Evolutionary conservation across 2,888 invertebrate genomes (phyloP).

Genomic region (Hyposoter didymator): DNA sequence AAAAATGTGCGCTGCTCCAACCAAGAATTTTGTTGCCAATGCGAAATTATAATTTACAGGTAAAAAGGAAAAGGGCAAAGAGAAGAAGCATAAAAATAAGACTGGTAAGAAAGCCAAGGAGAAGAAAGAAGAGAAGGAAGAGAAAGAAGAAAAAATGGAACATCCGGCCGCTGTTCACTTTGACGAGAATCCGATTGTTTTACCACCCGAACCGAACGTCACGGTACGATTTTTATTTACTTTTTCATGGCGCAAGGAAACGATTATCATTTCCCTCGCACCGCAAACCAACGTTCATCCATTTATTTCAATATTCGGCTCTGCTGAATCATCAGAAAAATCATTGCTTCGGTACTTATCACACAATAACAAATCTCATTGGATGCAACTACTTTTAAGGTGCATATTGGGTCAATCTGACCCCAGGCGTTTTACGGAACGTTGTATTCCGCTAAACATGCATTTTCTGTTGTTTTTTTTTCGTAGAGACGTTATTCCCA

Average conservation of each 20-base stretch:
- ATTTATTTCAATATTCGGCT: neutral
- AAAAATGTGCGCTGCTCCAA: neutral
- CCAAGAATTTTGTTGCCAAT: neutral
- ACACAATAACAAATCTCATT: neutral
- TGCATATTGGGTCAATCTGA: too few species aligned
- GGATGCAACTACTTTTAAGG: neutral
- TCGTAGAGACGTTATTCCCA: too few species aligned
- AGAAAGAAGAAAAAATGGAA: constrained; percentile 87
- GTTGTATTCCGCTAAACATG: too few species aligned
- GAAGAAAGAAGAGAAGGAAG: constrained; percentile 85
- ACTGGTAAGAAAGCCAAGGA: constrained; percentile 82
- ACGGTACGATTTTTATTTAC: constrained; percentile 70
- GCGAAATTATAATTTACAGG: constrained; percentile 63
- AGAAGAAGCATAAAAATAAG: constrained; percentile 87
- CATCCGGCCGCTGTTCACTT: constrained; percentile 89
- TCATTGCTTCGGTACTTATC: neutral
- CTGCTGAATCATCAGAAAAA: neutral
- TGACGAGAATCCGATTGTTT: constrained; percentile 88
- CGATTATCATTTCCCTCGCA: neutral
- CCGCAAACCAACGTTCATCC: neutral
- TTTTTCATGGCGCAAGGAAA: neutral
- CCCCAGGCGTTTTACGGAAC: too few species aligned
- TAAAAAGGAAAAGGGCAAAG: constrained; percentile 84
- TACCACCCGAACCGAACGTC: constrained; percentile 85
- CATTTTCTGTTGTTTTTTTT: too few species aligned